These are phyloP conservation scores for Psylliodes chrysocephalus DNA, from an alignment of 2,888 invertebrate species.

Conservation along the genomic window DNA sequence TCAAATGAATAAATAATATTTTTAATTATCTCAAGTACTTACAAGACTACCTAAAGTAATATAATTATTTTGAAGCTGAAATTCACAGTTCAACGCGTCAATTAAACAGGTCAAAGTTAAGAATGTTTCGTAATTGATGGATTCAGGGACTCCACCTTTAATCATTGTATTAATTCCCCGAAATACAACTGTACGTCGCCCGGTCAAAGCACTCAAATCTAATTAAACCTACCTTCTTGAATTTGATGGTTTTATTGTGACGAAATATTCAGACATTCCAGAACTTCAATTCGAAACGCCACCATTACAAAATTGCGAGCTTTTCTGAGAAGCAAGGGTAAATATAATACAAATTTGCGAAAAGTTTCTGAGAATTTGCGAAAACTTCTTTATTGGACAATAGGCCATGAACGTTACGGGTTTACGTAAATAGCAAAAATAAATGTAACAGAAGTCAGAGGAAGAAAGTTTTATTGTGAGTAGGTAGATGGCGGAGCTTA, in stretches of 20 bases:
- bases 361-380: conserved; percentile 1
- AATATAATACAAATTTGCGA: not conserved
- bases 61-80: no score
- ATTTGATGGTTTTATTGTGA: conserved; percentile 16
- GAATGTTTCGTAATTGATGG: not conserved
- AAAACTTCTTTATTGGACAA: not conserved
- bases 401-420: not conserved
- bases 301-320: no score
- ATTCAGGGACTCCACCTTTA: not conserved
- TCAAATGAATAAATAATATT: no score
- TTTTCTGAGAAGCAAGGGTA: not conserved
- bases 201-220: conserved; percentile 11
- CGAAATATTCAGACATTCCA: not conserved
- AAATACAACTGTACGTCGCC: not conserved
- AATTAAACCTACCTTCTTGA: conserved; percentile 10
- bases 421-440: no score
- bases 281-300: conserved; percentile 3
- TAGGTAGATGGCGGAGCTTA: no score
- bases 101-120: no score
- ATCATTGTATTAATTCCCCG: conserved; percentile 12
- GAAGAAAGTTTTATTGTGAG: no score
- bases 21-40: no score
- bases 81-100: no score
- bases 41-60: no score
- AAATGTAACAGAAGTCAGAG: no score